Base-by-base conservation (phyloP, 2,888 invertebrate species). In the Diaprepes abbreviatus region DNA sequence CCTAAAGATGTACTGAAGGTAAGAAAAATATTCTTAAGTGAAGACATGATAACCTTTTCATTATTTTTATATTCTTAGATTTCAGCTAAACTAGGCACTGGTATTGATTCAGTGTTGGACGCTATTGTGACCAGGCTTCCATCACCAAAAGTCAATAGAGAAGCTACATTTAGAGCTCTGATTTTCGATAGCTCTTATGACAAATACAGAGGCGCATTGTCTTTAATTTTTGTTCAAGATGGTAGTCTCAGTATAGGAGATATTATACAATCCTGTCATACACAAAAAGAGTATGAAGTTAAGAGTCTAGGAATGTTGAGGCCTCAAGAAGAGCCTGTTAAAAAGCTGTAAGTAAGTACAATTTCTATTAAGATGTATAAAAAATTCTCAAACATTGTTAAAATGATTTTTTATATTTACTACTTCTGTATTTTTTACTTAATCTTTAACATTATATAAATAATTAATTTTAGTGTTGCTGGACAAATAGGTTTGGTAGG, bases 121-220 rank as follows among this genome's bases (percentile, higher is more conserved):
- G 89, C 92, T 45, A 88, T 98, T 10, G 89, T 98, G 43, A 88
- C 91, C 73, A 87, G 87, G 80, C 89, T 97, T 78, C 96, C 96
- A 17, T 88, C 91, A 45, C 95, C 95, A 0, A 78, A 83, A 31
- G 91, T 89, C 0, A 81, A 88, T 72, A 83, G 89, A 59, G 81
- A 87, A 19, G 87, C 86, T 0, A 86, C 90, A 24, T 90, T 97
- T 68, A 90, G 90, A 82, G 95, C 94, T 0, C 85, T 98, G 43
- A 86, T 97, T 65, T 97, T 97, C 85, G 98, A 98, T 81, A 95
- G 95, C 64, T 96, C 95, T 93, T 97, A 92, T 84, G 95, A 98
- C 82, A 91, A 89, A 74, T 96, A 93, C 80, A 90, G 92, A 80
- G 96, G 96, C 0, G 91, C 93, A 0, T 85, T 96, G 63, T 90